These are phyloP conservation scores for Megaleporinus macrocephalus DNA, from an alignment of 2,113 vertebrate genomes.

Conservation along the genomic window DNA sequence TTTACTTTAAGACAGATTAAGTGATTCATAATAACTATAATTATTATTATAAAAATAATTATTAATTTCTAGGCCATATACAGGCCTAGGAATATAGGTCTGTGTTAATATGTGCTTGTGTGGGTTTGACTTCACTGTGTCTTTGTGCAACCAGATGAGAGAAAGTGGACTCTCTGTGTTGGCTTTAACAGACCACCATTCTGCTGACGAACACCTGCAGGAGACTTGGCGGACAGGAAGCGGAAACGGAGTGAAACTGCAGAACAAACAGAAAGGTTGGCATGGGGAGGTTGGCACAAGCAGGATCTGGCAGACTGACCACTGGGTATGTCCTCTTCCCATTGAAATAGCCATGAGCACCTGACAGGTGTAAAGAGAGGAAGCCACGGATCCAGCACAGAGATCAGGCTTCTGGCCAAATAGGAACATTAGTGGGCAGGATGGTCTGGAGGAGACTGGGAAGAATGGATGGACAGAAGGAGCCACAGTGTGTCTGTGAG, in stretches of 20 bases:
- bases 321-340: constrained; percentile 34
- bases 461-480: constrained; percentile 26
- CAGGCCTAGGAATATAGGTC: too few species aligned
- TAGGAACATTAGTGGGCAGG: constrained; percentile 55
- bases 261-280: constrained; percentile 69
- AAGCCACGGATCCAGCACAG: constrained; percentile 65
- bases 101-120: background rate
- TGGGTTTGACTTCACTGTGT: constrained; percentile 46
- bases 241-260: constrained; percentile 56
- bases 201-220: constrained; percentile 69
- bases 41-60: constrained; percentile 13
- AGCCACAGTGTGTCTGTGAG: constrained; percentile 51
- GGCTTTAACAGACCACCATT: constrained; percentile 58
- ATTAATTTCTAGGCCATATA: background rate
- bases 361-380: constrained; percentile 71
- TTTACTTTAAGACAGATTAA: too few species aligned
- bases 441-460: constrained; percentile 43
- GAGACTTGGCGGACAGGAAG: constrained; percentile 68
- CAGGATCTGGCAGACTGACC: constrained; percentile 61
- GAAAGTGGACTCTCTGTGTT: constrained; percentile 23
- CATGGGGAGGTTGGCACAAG: constrained; percentile 57
- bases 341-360: constrained; percentile 68
- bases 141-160: constrained; percentile 29
- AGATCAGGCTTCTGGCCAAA: constrained; percentile 58
- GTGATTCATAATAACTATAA: background rate